phyloP scores from a whole-genome alignment of 1,140 invertebrate species.

The Eupristina koningsbergeri region DNA sequence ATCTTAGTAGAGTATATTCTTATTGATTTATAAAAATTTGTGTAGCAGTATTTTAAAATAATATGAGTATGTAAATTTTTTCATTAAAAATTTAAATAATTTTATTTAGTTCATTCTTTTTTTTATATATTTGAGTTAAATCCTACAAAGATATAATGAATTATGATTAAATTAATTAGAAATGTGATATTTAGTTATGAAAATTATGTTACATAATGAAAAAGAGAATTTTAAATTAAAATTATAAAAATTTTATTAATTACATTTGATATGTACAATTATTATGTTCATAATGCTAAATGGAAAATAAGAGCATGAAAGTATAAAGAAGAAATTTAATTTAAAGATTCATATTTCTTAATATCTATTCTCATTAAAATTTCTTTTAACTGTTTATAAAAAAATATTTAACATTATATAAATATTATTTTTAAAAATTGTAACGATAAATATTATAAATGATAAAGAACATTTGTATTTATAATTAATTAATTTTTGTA shows the following conservation, averaged over 20 bases:
- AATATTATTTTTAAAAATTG: background rate
- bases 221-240: background rate
- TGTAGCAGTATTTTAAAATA: background rate
- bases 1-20: background rate
- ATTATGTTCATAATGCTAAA: constrained; percentile 32
- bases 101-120: background rate
- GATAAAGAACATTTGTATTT: too few species aligned
- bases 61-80: constrained; percentile 12
- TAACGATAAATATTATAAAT: too few species aligned
- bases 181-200: constrained; percentile 47
- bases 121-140: background rate
- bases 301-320: constrained; percentile 25
- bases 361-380: background rate
- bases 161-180: constrained; percentile 25
- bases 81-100: constrained; percentile 19
- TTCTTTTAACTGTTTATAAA: background rate
- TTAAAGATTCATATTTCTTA: background rate
- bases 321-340: constrained; percentile 22
- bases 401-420: background rate
- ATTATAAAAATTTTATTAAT: constrained; percentile 18
- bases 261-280: constrained; percentile 25
- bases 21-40: background rate
- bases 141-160: constrained; percentile 38
- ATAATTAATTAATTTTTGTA: background rate
- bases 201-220: constrained; percentile 21